These are phyloP conservation scores for Dicaeum eximium DNA, from an alignment of 2,113 vertebrate genomes.

Conservation along the genomic window DNA sequence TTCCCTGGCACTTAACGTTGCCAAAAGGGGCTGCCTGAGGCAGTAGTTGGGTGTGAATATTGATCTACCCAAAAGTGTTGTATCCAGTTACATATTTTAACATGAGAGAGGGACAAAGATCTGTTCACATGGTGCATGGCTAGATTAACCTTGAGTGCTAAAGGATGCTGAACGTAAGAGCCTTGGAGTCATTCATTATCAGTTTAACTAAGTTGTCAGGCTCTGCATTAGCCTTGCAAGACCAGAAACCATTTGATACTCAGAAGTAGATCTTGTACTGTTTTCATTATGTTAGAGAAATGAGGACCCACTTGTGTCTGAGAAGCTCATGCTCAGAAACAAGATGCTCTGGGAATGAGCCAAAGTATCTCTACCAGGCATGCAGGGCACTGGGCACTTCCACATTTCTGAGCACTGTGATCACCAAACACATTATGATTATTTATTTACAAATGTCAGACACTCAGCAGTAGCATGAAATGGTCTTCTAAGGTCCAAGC, in stretches of 20 bases:
- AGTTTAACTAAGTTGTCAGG: background rate
- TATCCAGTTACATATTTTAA: background rate
- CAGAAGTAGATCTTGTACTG: background rate
- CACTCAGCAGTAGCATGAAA: background rate
- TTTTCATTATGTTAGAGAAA: background rate
- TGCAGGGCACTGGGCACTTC: background rate
- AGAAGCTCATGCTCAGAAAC: background rate
- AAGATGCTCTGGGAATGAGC: background rate
- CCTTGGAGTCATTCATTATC: background rate
- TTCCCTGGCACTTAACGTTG: background rate
- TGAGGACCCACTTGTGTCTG: background rate
- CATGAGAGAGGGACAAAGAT: background rate
- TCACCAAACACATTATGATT: background rate
- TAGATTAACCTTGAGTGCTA: background rate
- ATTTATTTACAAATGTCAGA: background rate
- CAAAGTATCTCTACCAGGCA: background rate
- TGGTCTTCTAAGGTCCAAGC: background rate
- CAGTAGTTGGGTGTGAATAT: background rate
- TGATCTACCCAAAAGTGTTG: background rate
- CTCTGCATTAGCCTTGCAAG: accelerated
- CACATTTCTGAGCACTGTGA: background rate
- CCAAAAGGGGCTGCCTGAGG: background rate
- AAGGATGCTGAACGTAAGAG: background rate
- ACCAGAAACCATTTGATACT: background rate
- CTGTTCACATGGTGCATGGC: background rate